These are phyloP conservation scores for Eupithecia subumbrata DNA, from an alignment of 2,888 invertebrate species.

Conservation along the genomic window DNA sequence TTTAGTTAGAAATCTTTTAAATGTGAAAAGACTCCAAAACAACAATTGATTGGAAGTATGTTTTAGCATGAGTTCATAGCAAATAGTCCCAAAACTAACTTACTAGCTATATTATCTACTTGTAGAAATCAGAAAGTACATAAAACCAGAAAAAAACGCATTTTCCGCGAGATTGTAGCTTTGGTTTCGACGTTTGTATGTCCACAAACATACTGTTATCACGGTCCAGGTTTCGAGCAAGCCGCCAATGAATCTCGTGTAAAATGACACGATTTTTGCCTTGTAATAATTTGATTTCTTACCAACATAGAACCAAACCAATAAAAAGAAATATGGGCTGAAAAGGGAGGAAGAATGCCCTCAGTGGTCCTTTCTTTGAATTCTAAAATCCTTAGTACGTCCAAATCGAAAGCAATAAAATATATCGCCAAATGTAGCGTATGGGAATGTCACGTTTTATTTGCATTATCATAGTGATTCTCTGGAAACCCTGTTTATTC, in stretches of 20 bases:
- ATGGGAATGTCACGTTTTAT: slow-evolving; percentile 10
- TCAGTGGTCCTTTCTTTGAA: neutral
- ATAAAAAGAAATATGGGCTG: neutral
- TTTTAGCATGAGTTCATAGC: neutral
- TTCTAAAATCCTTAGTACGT: slow-evolving; percentile 15
- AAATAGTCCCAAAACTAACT: neutral
- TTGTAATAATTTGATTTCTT: neutral
- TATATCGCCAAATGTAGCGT: slow-evolving; percentile 22
- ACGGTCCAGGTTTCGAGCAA: neutral
- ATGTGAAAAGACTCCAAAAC: neutral
- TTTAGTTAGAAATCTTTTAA: neutral
- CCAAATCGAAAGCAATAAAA: slow-evolving; percentile 14
- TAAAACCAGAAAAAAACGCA: neutral
- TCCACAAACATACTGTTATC: neutral
- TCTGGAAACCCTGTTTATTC: neutral
- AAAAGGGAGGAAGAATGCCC: neutral
- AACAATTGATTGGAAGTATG: neutral
- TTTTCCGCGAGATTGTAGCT: too few relatives aligned
- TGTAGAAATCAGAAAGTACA: neutral
- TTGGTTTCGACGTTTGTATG: neutral
- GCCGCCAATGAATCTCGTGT: neutral
- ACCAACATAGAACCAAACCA: neutral
- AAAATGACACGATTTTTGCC: neutral
- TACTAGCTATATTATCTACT: neutral
- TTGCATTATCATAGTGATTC: slow-evolving; percentile 8